These are phyloP conservation scores for Sylvilagus bachmani DNA, from an alignment of 2,113 vertebrate species.

Conservation along the genomic window DNA sequence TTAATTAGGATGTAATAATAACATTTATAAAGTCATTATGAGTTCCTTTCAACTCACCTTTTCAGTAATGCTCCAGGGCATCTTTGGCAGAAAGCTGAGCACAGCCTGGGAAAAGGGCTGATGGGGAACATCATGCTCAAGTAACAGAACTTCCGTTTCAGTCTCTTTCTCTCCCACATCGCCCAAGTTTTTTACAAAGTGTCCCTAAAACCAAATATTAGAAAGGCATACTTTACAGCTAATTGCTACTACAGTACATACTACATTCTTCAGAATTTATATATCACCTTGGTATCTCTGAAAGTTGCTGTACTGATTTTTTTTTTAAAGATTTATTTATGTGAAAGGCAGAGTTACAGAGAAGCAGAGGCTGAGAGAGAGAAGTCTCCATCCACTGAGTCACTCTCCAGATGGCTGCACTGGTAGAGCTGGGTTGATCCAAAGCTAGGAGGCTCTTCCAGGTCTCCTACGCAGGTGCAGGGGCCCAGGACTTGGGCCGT, in stretches of 20 bases:
- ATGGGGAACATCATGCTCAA: constrained; percentile 98
- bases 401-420: too few species aligned
- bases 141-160: constrained; percentile 95
- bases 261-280: neutral
- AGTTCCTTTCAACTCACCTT: constrained; percentile 87
- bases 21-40: neutral
- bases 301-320: neutral
- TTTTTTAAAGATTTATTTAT: too few species aligned
- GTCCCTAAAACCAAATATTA: constrained; percentile 90
- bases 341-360: too few species aligned
- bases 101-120: constrained; percentile 96
- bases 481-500: too few species aligned
- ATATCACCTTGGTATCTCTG: neutral
- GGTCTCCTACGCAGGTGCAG: too few species aligned
- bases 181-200: constrained; percentile 97
- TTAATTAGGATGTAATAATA: neutral
- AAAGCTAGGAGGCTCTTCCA: too few species aligned
- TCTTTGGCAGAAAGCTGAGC: constrained; percentile 96
- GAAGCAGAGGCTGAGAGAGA: too few species aligned
- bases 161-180: constrained; percentile 96
- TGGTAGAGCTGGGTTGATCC: too few species aligned
- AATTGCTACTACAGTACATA: neutral
- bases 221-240: neutral
- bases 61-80: constrained; percentile 96
- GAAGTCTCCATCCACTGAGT: too few species aligned